phyloP scores from a whole-genome alignment of 2,113 vertebrate genomes.

The Heptranchias perlo region DNA sequence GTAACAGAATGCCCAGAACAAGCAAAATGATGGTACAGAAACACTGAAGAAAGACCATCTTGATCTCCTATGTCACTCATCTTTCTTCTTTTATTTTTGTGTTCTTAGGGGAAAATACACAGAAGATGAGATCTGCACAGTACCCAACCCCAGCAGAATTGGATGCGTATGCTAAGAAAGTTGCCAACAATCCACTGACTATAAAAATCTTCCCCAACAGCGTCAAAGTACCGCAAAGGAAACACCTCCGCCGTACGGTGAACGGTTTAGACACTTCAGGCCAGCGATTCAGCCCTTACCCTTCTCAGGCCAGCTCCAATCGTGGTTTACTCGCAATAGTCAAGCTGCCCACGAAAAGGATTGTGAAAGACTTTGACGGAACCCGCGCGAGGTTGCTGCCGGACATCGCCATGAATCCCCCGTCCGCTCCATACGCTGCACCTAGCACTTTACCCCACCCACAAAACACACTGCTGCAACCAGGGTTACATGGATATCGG shows the following conservation, averaged over 20 bases:
- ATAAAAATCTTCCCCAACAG: conserved; percentile 99
- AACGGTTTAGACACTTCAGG: conserved; percentile 96
- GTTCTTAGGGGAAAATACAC: conserved; percentile 95
- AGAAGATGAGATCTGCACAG: conserved; percentile 99
- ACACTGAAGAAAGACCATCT: neutral
- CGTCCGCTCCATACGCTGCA: conserved; percentile 73
- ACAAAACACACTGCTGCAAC: conserved; percentile 64
- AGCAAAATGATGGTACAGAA: neutral
- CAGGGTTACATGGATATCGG: conserved; percentile 74
- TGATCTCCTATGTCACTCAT: neutral
- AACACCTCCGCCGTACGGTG: conserved; percentile 94
- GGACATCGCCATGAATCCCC: conserved; percentile 87
- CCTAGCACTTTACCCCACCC: conserved; percentile 95
- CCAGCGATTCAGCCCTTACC: conserved; percentile 97
- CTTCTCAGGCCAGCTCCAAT: conserved; percentile 81
- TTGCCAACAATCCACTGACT: conserved; percentile 96
- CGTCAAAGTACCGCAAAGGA: conserved; percentile 97
- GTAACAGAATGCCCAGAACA: neutral
- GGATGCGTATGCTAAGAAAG: conserved; percentile 99
- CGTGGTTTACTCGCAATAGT: conserved; percentile 90
- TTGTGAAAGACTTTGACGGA: conserved; percentile 94
- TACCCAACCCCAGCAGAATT: conserved; percentile 99
- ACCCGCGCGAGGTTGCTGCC: conserved; percentile 81
- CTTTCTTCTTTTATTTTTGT: conserved; percentile 47
- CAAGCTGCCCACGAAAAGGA: conserved; percentile 83